Percentiles rank a stretch among this genome's conserved stretches.
Conservation (phyloP, 2,797 vertebrate genomes). For the Remorina albescens region DNA sequence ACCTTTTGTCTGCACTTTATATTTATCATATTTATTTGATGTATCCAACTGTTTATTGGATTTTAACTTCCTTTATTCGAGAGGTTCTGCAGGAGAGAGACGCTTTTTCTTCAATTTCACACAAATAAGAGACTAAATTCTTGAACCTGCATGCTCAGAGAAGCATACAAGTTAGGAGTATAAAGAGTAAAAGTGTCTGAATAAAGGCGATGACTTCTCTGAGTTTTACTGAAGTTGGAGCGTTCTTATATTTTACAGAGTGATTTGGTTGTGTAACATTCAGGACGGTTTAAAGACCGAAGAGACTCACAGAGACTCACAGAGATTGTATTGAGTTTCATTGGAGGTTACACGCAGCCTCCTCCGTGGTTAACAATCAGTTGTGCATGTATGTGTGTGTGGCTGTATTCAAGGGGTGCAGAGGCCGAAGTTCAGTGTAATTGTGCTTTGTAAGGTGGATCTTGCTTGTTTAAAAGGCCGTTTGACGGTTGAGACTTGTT, state of each 20-base stretch:
- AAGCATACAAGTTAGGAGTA: no score
- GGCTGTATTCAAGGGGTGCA: no score
- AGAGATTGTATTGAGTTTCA: background rate
- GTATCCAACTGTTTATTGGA: background rate
- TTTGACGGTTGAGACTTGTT: no score
- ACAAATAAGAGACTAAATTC: conserved; percentile 1
- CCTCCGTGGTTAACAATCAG: background rate
- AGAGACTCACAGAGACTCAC: no score
- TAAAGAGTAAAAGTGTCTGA: conserved; percentile 1
- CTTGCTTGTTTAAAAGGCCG: no score
- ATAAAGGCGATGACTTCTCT: no score
- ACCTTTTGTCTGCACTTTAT: background rate
- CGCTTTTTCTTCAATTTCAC: conserved; percentile 1
- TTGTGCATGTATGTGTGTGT: no score
- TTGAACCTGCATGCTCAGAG: conserved; percentile 15
- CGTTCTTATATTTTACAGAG: no score
- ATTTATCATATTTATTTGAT: background rate
- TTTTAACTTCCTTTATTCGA: background rate
- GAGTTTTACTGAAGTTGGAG: no score
- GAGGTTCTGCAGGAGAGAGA: background rate
- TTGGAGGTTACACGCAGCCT: background rate
- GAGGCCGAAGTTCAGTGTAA: no score
- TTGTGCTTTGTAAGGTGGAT: no score
- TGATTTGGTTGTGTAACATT: background rate
- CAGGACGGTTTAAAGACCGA: no score